Conservation (phyloP, 2,888 invertebrate species). For the Caenorhabditis macrosperma region DNA sequence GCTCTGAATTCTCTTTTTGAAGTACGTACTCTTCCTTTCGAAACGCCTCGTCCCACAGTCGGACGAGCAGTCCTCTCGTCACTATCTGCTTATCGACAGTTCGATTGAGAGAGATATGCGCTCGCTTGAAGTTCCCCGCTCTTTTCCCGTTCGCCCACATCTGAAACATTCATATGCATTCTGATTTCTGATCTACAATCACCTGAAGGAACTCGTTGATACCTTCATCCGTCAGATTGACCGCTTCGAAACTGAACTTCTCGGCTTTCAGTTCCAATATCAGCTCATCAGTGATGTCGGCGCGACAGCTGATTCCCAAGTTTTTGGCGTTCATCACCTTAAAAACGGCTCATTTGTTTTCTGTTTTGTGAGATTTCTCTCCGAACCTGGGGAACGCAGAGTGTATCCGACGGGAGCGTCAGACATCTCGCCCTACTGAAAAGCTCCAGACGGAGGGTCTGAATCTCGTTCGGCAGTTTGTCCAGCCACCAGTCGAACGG, state of each 20-base stretch:
- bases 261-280: not conserved
- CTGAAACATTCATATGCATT: not conserved
- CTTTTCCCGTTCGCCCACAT: no score
- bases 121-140: no score
- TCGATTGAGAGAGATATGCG: no score
- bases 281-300: conserved; percentile 13
- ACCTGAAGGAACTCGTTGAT: conserved; percentile 16
- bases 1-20: no score
- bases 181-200: not conserved
- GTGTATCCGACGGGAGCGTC: no score
- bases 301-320: not conserved
- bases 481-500: conserved; percentile 17
- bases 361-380: not conserved
- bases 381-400: no score
- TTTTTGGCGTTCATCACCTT: conserved; percentile 3
- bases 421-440: no score
- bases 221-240: conserved; percentile 12
- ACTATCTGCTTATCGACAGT: no score
- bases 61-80: no score
- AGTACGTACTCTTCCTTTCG: no score
- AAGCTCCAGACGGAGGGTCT: not conserved
- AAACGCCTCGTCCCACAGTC: no score
- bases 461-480: conserved; percentile 2
- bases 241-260: not conserved
- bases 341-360: not conserved